Evolutionary conservation across 2,797 vertebrate species (phyloP).

Genomic region (Galagoides demidoff): DNA sequence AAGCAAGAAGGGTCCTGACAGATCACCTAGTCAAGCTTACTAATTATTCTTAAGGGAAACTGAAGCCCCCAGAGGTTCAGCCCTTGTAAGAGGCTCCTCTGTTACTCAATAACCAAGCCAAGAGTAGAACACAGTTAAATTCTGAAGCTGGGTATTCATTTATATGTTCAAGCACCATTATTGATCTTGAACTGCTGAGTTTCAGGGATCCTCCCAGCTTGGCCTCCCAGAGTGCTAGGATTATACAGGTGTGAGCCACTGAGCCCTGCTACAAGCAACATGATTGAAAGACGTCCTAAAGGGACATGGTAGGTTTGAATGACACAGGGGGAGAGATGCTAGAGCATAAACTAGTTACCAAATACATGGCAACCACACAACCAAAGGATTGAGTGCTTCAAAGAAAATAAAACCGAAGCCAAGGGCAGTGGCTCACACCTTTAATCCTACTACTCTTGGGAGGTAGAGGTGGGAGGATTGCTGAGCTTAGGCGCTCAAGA

Average conservation of each 20-base stretch:
- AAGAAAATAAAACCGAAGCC: slow-evolving; percentile 11
- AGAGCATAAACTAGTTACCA: neutral
- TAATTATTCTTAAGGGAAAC: neutral
- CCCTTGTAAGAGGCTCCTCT: neutral
- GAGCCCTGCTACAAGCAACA: neutral
- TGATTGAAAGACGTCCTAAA: neutral
- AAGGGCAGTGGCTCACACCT: no score
- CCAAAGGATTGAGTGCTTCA: neutral
- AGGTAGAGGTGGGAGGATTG: no score
- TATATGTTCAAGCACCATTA: neutral
- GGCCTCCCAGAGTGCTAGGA: no score
- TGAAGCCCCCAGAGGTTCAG: neutral
- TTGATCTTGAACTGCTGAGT: no score
- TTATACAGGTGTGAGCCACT: no score
- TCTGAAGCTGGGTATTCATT: neutral
- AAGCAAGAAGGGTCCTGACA: neutral
- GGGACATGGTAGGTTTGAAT: neutral
- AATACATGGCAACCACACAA: neutral
- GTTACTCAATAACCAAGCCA: neutral
- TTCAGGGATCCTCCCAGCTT: no score
- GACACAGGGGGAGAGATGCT: neutral
- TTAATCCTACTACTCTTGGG: no score
- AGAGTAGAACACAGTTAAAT: neutral
- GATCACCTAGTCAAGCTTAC: neutral
- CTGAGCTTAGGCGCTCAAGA: no score